Conservation (phyloP, 2,113 vertebrate genomes). For the Sarotherodon lohbergeri region DNA sequence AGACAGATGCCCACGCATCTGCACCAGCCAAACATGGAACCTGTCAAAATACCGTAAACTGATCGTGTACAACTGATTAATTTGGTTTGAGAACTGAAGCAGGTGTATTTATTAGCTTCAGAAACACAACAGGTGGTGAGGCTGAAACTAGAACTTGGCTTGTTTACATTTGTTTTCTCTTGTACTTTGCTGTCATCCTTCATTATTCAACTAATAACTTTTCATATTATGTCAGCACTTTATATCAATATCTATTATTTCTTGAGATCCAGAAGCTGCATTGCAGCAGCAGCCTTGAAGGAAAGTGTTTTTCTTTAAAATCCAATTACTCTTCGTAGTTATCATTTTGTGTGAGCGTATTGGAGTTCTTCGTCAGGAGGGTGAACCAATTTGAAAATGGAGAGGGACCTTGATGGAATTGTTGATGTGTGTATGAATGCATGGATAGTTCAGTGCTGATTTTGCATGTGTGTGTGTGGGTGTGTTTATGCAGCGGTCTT, state of each 20-base stretch:
- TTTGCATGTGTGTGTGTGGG: not conserved
- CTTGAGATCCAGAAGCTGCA: constrained; percentile 10
- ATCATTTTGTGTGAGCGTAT: constrained; percentile 33
- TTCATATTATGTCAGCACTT: constrained; percentile 9
- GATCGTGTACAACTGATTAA: not conserved
- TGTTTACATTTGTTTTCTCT: not conserved
- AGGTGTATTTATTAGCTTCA: constrained; percentile 6
- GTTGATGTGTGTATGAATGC: constrained; percentile 17
- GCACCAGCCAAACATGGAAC: not conserved
- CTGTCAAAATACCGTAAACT: not conserved
- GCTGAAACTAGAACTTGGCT: not conserved
- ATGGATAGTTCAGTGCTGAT: not conserved
- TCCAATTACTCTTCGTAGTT: constrained; percentile 44
- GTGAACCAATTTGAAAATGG: constrained; percentile 48
- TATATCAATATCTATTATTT: constrained; percentile 29
- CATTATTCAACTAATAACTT: constrained; percentile 14
- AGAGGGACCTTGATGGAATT: constrained; percentile 27
- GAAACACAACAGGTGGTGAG: constrained; percentile 4
- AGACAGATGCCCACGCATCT: not conserved
- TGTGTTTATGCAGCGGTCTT: not conserved
- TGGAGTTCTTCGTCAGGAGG: constrained; percentile 16
- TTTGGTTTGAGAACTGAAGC: not conserved
- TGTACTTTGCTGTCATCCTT: not conserved
- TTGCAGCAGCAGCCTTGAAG: not conserved
- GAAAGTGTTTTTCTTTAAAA: constrained; percentile 32